Conservation (phyloP, 2,888 invertebrate genomes). For the Papilio protenor region DNA sequence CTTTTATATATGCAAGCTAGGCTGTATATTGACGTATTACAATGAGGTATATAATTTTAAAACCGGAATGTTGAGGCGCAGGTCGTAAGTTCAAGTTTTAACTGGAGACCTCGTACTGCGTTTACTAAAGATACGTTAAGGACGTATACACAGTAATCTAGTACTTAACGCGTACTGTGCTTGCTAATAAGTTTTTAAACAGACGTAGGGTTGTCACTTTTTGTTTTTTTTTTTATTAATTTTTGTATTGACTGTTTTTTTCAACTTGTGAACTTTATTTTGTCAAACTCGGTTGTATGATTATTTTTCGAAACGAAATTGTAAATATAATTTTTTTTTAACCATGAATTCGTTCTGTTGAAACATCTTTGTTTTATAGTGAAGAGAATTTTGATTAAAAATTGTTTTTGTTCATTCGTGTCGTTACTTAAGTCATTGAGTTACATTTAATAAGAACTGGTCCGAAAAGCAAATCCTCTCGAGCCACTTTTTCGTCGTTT, state of each 20-base stretch:
- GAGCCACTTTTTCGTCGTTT: conserved; percentile 33
- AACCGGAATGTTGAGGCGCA: conserved; percentile 9
- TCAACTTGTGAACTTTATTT: too few species aligned
- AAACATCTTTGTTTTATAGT: too few species aligned
- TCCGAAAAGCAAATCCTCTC: conserved; percentile 14
- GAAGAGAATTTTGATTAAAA: too few species aligned
- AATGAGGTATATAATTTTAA: conserved; percentile 14
- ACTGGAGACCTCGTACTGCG: neutral
- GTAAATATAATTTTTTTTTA: too few species aligned
- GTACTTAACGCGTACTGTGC: conserved; percentile 3
- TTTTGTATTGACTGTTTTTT: neutral
- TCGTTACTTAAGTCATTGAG: neutral
- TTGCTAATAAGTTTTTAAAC: neutral
- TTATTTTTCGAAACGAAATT: too few species aligned
- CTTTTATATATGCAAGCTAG: neutral
- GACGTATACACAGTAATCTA: neutral
- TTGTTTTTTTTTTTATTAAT: neutral
- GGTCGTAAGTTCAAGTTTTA: conserved; percentile 33
- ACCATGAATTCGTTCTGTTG: too few species aligned
- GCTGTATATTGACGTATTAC: neutral
- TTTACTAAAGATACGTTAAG: neutral
- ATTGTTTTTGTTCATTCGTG: too few species aligned
- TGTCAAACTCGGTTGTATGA: too few species aligned
- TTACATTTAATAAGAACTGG: neutral
- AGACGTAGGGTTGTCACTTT: neutral